Percentiles rank a stretch among this genome's conserved stretches.
These are phyloP conservation scores for Brachyhypopomus occidentalis DNA, from an alignment of 2,113 vertebrate genomes.

Conservation along the genomic window DNA sequence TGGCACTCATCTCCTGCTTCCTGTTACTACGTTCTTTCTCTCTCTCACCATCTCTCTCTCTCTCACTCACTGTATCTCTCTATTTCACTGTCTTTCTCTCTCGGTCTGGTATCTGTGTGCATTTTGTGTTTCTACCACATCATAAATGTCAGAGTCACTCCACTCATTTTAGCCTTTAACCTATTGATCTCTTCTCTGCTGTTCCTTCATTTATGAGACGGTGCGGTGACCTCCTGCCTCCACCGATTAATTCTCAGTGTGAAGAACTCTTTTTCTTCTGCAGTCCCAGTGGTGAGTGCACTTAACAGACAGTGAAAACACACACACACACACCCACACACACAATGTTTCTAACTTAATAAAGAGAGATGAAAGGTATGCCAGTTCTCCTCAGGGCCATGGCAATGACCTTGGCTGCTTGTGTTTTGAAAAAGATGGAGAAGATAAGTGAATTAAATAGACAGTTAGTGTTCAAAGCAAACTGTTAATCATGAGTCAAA, in stretches of 20 bases:
- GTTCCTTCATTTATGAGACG: conserved; percentile 42
- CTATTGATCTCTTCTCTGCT: conserved; percentile 47
- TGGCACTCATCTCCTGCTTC: background rate
- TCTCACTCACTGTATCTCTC: no score
- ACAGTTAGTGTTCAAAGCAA: background rate
- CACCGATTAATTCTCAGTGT: conserved; percentile 21
- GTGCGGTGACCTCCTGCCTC: conserved; percentile 32
- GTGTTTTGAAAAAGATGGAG: conserved; percentile 6
- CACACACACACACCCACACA: no score
- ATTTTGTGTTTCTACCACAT: conserved; percentile 4
- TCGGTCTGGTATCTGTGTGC: background rate
- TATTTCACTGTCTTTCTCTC: background rate
- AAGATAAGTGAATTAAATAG: background rate
- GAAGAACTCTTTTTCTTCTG: conserved; percentile 14
- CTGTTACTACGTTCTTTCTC: background rate
- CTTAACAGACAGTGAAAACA: conserved; percentile 26
- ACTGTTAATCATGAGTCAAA: background rate
- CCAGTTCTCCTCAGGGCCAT: conserved; percentile 8
- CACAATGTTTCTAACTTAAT: background rate
- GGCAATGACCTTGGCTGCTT: conserved; percentile 2
- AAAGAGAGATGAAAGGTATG: background rate
- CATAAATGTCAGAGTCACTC: conserved; percentile 30
- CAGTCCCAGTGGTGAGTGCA: background rate
- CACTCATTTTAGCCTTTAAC: conserved; percentile 30
- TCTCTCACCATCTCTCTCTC: no score